Base-by-base conservation (phyloP, 2,113 vertebrate genomes). In the Paradoxurus hermaphroditus region DNA sequence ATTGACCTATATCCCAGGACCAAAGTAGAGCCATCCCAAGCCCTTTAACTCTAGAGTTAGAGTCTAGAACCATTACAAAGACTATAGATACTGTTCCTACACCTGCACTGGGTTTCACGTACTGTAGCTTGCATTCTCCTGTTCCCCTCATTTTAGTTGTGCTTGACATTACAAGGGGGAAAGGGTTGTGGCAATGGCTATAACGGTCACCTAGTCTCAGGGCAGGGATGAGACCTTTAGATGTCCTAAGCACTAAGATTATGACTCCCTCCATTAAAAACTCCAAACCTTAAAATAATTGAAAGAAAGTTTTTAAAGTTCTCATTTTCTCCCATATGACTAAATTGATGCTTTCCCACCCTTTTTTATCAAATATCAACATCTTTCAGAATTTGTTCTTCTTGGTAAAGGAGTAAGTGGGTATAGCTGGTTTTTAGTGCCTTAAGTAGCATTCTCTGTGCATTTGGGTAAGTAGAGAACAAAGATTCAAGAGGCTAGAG, bases 281-380 rank as follows among this genome's bases (percentile, higher is more conserved):
- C 44, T 15, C 7, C 19, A 86, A 93, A 92, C 13, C 34, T 91
- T 90, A 86, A 97, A 91, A 72, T 83, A 79, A 87, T 65, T 68
- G 68, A 84, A 75, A 79, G 18, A 41, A n/a, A 19, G 0, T 59
- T 97, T 68, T 39, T 51, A 70, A 90, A 73, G 39, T 83, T 95
- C 36, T 65, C 73, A 78, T 85, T 89, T 96, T 95, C 27, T 88
- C 51, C 27, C 59, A n/a, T 51, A 72, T 62, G 27, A 63, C 7
- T 51, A 85, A 91, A 59, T 88, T 46, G 31, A 41, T 93, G 59
- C 1, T 53, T 75, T 84, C 7, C 1, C 13, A 10, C 36, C 59
- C 88, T 89, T 91, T 79, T 84, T 86, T 79, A 68, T 91, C 70
- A 91, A 51, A 91, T 41, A 25, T 4, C n/a, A 94, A 68, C 49